A percentile compares a stretch with the other conserved stretches of the same genome.
phyloP scores from a whole-genome alignment of 2,797 vertebrate species.

The Gymnothorax javanicus region DNA sequence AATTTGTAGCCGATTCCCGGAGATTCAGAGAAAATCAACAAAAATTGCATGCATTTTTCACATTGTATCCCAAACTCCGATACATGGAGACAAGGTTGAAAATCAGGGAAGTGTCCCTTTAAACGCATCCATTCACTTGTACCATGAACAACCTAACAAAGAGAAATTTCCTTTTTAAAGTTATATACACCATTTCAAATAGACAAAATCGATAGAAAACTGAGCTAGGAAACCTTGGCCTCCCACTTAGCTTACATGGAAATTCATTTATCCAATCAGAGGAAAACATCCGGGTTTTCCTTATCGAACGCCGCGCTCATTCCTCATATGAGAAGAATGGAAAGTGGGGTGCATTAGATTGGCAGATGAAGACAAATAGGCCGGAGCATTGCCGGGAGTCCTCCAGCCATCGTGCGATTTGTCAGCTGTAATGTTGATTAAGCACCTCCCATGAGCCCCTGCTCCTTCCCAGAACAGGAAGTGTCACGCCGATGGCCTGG shows the following conservation, averaged over 20 bases:
- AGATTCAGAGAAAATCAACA: too few species aligned
- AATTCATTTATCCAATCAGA: neutral
- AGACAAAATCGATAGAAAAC: conserved; percentile 52
- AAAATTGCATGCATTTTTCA: too few species aligned
- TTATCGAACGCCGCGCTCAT: conserved; percentile 63
- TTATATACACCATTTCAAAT: conserved; percentile 47
- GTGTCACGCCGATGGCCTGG: neutral
- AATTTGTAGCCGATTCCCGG: too few species aligned
- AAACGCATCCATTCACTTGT: neutral
- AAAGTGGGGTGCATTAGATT: conserved; percentile 69
- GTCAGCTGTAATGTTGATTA: conserved; percentile 24
- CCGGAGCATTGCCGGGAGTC: conserved; percentile 62
- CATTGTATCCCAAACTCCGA: too few species aligned
- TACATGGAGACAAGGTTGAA: neutral
- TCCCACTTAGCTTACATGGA: neutral
- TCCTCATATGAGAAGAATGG: conserved; percentile 54
- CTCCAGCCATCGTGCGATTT: conserved; percentile 6
- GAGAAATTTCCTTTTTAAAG: conserved; percentile 42
- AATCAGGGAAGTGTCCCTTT: too few species aligned
- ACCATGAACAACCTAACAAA: neutral
- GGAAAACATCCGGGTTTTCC: conserved; percentile 58
- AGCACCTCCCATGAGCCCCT: neutral
- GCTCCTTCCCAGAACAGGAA: neutral
- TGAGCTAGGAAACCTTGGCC: conserved; percentile 26
- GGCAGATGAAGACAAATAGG: conserved; percentile 68